These are phyloP conservation scores for Mus minutoides DNA, from an alignment of 2,797 vertebrate species.

Conservation along the genomic window DNA sequence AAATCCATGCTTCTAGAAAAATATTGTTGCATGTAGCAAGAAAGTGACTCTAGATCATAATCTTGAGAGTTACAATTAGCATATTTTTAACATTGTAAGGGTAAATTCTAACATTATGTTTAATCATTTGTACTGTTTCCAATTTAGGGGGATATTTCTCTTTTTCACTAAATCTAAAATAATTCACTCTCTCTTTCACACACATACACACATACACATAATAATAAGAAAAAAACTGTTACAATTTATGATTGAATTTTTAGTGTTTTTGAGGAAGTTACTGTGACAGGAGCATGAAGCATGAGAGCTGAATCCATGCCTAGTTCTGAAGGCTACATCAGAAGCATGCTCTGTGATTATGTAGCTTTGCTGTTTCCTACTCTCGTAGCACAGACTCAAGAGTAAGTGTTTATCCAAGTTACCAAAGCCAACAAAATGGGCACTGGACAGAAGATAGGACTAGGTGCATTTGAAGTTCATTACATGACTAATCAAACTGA, in stretches of 20 bases:
- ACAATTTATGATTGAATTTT: background rate
- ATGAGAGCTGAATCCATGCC: background rate
- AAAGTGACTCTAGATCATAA: background rate
- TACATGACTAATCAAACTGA: background rate
- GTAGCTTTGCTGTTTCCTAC: background rate
- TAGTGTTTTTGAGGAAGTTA: background rate
- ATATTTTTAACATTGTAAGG: background rate
- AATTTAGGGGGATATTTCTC: background rate
- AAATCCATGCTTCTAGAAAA: background rate
- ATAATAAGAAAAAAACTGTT: background rate
- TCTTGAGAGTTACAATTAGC: background rate
- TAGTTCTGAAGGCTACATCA: background rate
- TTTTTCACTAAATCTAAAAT: background rate
- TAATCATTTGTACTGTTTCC: constrained; percentile 18
- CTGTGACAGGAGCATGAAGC: background rate
- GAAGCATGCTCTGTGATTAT: background rate
- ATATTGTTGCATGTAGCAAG: background rate
- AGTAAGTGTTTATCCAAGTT: background rate
- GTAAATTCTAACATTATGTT: background rate
- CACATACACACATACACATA: background rate
- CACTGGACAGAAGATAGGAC: background rate
- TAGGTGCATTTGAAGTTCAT: background rate
- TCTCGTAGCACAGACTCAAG: background rate
- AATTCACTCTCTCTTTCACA: background rate
- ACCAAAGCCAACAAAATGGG: background rate